These are phyloP conservation scores for Andrena trimmerana DNA, from an alignment of 2,888 invertebrate species.

Conservation along the genomic window DNA sequence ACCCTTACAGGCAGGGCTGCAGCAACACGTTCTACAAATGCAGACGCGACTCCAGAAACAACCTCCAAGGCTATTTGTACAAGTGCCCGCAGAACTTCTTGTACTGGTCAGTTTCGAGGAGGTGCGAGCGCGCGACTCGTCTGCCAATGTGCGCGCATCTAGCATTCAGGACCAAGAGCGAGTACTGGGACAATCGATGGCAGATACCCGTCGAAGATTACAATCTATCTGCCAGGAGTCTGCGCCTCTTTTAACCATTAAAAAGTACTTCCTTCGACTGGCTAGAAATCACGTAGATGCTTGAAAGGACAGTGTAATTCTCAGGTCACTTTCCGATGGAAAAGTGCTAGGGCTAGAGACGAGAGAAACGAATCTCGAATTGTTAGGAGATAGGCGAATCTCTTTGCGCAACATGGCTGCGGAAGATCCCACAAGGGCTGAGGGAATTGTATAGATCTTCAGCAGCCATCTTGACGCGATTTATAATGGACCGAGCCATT, in stretches of 20 bases:
- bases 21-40: conserved; percentile 91
- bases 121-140: conserved; percentile 89
- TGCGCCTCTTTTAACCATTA: conserved; percentile 58
- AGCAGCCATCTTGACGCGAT: conserved; percentile 61
- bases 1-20: conserved; percentile 90
- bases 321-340: conserved; percentile 41
- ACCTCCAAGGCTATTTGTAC: conserved; percentile 89
- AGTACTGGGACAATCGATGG: conserved; percentile 76
- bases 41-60: conserved; percentile 85
- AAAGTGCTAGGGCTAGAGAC: background rate
- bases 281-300: conserved; percentile 3
- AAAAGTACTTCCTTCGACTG: background rate
- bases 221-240: conserved; percentile 77
- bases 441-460: conserved; percentile 57
- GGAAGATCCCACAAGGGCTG: conserved; percentile 53
- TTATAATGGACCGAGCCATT: conserved; percentile 16
- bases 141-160: conserved; percentile 87
- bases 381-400: background rate
- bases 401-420: conserved; percentile 62
- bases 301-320: conserved; percentile 42
- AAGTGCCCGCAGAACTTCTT: conserved; percentile 92
- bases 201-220: conserved; percentile 77
- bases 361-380: background rate
- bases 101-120: conserved; percentile 92
- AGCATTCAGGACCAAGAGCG: conserved; percentile 69